Percentiles rank a stretch among this genome's conserved stretches.
phyloP scores from a whole-genome alignment of 2,113 vertebrate species.

The Sterrhoptilus dennistouni region DNA sequence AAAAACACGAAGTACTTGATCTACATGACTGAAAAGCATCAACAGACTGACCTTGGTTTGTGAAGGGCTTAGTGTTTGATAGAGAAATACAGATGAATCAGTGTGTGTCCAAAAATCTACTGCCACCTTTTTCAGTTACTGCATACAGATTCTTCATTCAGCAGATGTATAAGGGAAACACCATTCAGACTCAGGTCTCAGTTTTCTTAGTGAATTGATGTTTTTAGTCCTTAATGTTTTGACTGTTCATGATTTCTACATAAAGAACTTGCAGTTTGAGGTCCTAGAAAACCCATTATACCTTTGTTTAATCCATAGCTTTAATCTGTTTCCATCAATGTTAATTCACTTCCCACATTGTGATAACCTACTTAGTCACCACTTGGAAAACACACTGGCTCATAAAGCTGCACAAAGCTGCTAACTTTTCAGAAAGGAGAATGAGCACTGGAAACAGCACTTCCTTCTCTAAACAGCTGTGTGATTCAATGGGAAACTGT shows the following conservation, averaged over 20 bases:
- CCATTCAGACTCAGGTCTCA: neutral
- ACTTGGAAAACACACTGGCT: conserved; percentile 6
- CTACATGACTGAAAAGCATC: neutral
- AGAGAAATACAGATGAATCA: neutral
- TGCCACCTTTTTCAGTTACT: neutral
- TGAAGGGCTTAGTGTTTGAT: neutral
- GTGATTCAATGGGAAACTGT: conserved; percentile 11
- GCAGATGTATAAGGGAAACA: neutral
- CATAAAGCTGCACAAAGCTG: conserved; percentile 16
- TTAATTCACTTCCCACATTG: neutral
- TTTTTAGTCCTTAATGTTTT: neutral
- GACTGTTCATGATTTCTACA: neutral
- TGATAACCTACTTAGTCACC: conserved; percentile 18
- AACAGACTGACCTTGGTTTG: neutral
- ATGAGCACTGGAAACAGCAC: neutral
- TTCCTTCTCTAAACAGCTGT: neutral
- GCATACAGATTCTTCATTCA: neutral
- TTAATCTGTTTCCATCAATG: neutral
- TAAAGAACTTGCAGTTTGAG: neutral
- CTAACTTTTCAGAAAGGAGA: conserved; percentile 14
- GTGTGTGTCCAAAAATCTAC: neutral
- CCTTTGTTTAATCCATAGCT: conserved; percentile 13
- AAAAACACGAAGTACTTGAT: neutral
- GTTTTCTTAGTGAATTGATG: neutral
- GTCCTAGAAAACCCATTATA: neutral